phyloP scores from a whole-genome alignment of 1,140 invertebrate species.

The Megalopta genalis region DNA sequence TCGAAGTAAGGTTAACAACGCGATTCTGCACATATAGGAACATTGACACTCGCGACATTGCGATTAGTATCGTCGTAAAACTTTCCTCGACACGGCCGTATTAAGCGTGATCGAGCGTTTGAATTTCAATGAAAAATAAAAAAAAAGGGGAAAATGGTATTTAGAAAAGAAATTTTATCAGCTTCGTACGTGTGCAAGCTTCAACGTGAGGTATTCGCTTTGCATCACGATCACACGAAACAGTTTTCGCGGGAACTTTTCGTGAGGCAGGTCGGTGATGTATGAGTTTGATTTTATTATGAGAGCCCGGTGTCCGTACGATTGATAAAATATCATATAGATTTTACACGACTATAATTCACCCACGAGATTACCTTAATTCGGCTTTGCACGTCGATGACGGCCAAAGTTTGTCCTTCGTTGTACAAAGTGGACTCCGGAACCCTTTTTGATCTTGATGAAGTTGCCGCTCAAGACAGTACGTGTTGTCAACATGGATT shows the following conservation, averaged over 20 bases:
- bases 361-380: conserved; percentile 34
- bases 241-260: conserved; percentile 6
- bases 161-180: conserved; percentile 3
- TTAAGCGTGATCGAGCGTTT: conserved; percentile 31
- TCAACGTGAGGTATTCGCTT: neutral
- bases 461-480: neutral
- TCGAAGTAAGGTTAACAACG: neutral
- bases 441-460: neutral
- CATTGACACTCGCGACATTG: conserved; percentile 22
- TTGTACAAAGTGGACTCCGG: neutral
- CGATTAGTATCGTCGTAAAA: conserved; percentile 16
- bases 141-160: neutral
- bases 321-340: conserved; percentile 32
- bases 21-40: conserved; percentile 1
- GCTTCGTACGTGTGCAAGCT: conserved; percentile 13
- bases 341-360: conserved; percentile 32
- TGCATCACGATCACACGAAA: neutral
- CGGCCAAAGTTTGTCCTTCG: neutral
- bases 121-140: conserved; percentile 2
- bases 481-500: conserved; percentile 7
- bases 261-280: neutral
- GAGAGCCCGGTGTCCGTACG: conserved; percentile 23
- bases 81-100: conserved; percentile 13
- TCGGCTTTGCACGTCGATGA: conserved; percentile 16
- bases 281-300: neutral